Evolutionary conservation across 2,113 vertebrate genomes (phyloP).

Genomic region (Sinosuthora webbiana): DNA sequence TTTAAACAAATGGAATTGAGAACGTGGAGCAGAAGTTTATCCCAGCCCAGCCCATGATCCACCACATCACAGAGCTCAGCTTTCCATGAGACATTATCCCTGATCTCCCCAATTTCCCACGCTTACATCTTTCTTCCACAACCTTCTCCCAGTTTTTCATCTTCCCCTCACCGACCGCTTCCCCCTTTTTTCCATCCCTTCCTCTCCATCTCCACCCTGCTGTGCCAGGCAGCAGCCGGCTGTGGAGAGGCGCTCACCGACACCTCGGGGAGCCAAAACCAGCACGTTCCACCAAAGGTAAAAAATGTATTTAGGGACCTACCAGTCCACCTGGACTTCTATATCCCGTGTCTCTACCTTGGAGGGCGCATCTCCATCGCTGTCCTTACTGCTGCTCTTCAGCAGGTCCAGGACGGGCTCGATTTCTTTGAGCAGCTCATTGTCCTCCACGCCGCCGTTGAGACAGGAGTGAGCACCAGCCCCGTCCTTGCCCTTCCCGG

Average conservation of each 20-base stretch:
- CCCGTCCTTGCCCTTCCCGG: constrained; percentile 60
- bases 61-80: not conserved
- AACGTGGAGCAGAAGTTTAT: not conserved
- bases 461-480: constrained; percentile 59
- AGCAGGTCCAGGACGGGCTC: constrained; percentile 90
- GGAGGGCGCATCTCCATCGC: constrained; percentile 76
- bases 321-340: constrained; percentile 93
- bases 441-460: constrained; percentile 82
- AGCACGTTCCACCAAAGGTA: not conserved
- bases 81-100: not conserved
- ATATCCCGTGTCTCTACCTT: constrained; percentile 80
- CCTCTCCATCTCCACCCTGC: not conserved
- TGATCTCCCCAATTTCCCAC: accelerated
- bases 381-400: constrained; percentile 76
- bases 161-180: not conserved
- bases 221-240: not conserved
- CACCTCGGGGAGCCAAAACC: not conserved
- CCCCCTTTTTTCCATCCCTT: not conserved
- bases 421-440: constrained; percentile 90
- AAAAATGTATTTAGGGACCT: constrained; percentile 54
- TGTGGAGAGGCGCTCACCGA: not conserved
- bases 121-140: not conserved
- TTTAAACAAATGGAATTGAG: not conserved
- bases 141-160: not conserved
- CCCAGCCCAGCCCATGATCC: not conserved